Base-by-base conservation (phyloP, 2,888 invertebrate species). In the Lasioglossum villosulum region DNA sequence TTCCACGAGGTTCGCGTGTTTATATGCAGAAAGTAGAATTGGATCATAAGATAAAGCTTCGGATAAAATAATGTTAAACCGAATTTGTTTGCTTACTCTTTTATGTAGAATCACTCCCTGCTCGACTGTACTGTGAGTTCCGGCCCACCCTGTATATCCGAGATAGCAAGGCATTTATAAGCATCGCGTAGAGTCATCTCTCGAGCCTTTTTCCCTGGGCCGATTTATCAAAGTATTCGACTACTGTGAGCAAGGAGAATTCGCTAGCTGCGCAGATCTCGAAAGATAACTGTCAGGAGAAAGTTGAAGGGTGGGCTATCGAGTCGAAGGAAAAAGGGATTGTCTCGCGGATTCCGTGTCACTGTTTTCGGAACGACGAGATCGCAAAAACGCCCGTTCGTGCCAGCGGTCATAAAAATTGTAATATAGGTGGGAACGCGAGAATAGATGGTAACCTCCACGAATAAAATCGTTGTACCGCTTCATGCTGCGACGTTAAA, bases 351-450 rank as follows among this genome's bases (percentile, higher is more conserved):
- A 48, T 68, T 52, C 34, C 70, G 71, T 71, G 66, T 76, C 82
- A 34, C 2, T 48, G 52, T 52, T 52, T 23, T 59, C 39, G 45
- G 10, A 6, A 66, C 63, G 10, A 27, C 27, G 27, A 30, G 27
- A 5, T 16, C n/a, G 14, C 45, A 6, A 12, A 59, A 73, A 68
- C 16, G 4, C 23, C 37, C 5, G n/a, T 70, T 83, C 42, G 75
- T 27, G 34, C 45, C 16, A 12, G 45, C 19, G 52, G 56, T 30
- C 23, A 59, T 84, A 83, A 84, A 83, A 83, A 56, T 73, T 83
- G 84, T 84, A 77, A 83, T 84, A 84, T 77, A 77, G 84, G 39
- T 70, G 77, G 59, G 56, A 78, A 74, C 68, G 77, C 30, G 27
- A 12, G 37, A 23, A 45, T 12, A 16, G 27, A 1, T 0, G n/a